Base-by-base conservation (phyloP, 2,888 invertebrate species). In the Oxytorus armatus region DNA sequence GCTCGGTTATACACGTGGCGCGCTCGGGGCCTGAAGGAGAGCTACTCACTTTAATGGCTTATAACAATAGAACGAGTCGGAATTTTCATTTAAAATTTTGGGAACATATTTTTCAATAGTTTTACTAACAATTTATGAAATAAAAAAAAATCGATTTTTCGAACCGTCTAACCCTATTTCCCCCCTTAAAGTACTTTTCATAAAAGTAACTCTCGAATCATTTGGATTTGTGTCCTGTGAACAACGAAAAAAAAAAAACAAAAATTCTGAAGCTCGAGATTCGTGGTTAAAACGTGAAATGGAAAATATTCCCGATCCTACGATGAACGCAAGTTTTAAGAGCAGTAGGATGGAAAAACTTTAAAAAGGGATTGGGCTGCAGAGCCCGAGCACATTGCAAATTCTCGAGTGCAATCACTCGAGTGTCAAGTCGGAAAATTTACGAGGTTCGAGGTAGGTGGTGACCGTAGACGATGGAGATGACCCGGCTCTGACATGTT, bases 361-460 rank as follows among this genome's bases (percentile, higher is more conserved):
- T 73, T 63, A 73, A 55, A 73, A 73, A 80, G 55, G 73, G 68
- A 77, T 77, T 77, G 76, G 66, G 51, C 63, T 10, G 7, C 2
- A 8, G 7, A 7, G 16, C 44, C 10, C 21, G 11, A 53, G 42
- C 29, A 25, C 42, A 70, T 57, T 55, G 68, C 39, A 73, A 29
- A 66, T 59, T 80, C 76, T 80, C 76, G 77, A 80, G 76, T 80
- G 77, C 72, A 79, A 72, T 79, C 76, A 66, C 59, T 80, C 66
- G 80, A 79, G 79, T 79, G 76, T 79, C 80, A 61, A 72, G 80
- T 77, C 77, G 77, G 65, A 77, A 77, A 74, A 77, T 73, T 80
- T 77, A 72, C 77, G 80, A 73, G 78, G 78, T 73, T 78, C 57
- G 33, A 44, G 68, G 21, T 55, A 74, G 77, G 68, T 47, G 53